Evolutionary conservation across 2,113 vertebrate species (phyloP).

Genomic region (Ophthalmolycus amberensis): DNA sequence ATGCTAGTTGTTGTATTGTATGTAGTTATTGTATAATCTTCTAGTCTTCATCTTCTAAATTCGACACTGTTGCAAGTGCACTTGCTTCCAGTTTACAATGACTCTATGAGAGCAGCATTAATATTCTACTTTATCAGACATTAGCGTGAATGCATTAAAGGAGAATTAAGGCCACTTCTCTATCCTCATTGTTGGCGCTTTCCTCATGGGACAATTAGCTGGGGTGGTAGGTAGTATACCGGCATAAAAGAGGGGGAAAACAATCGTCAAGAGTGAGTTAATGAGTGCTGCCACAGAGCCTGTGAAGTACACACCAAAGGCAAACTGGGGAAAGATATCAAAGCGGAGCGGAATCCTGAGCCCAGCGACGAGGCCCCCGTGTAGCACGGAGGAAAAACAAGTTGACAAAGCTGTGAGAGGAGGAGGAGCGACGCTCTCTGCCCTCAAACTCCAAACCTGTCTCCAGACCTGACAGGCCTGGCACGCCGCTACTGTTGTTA

Average conservation of each 20-base stretch:
- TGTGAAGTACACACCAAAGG: slow-evolving; percentile 73
- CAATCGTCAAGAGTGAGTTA: slow-evolving; percentile 58
- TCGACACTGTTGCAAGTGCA: background rate
- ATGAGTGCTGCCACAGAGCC: slow-evolving; percentile 56
- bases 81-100: background rate
- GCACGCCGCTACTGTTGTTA: slow-evolving; percentile 66
- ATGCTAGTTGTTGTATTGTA: background rate
- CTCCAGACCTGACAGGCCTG: slow-evolving; percentile 72
- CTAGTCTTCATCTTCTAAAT: background rate
- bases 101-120: background rate
- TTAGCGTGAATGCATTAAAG: slow-evolving; percentile 2
- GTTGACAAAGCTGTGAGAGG: slow-evolving; percentile 64
- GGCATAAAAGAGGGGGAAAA: slow-evolving; percentile 37
- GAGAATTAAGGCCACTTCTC: slow-evolving; percentile 25
- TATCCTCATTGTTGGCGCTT: slow-evolving; percentile 2
- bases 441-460: slow-evolving; percentile 64
- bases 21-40: background rate
- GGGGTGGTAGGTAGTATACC: slow-evolving; percentile 27
- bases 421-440: slow-evolving; percentile 65
- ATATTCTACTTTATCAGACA: slow-evolving; percentile 10
- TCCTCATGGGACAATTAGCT: slow-evolving; percentile 41
- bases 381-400: slow-evolving; percentile 58
- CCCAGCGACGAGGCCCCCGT: slow-evolving; percentile 46
- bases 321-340: slow-evolving; percentile 64
- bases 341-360: slow-evolving; percentile 50